Percentiles rank a stretch among this genome's conserved stretches.
These are phyloP conservation scores for Lagenorhynchus albirostris DNA, from an alignment of 2,113 vertebrate species.

Conservation along the genomic window DNA sequence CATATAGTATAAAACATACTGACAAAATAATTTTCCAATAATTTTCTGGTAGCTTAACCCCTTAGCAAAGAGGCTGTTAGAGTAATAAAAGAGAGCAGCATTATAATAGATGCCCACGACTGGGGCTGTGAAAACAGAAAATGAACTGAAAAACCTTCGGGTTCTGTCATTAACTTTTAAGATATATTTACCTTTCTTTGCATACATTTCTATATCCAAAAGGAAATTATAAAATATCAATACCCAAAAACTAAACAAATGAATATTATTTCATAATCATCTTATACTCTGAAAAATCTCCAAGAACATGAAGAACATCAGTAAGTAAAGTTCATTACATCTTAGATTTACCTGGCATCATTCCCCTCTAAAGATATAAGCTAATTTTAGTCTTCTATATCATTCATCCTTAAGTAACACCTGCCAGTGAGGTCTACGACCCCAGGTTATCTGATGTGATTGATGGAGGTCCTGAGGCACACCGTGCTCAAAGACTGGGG, in stretches of 20 bases:
- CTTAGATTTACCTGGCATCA: neutral
- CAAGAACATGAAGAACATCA: neutral
- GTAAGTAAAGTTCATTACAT: neutral
- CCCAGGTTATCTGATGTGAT: neutral
- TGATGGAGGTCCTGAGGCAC: neutral
- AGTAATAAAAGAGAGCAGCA: neutral
- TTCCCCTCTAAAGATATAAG: neutral
- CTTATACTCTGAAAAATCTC: constrained; percentile 9
- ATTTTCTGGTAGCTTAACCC: constrained; percentile 29
- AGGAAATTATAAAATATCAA: neutral
- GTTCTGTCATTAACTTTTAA: neutral
- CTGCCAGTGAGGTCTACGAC: neutral
- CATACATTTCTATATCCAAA: neutral
- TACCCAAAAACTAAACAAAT: neutral
- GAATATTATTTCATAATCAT: neutral
- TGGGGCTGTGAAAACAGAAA: neutral
- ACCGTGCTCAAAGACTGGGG: neutral
- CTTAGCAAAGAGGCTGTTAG: neutral
- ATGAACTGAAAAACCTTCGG: neutral
- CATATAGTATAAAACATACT: neutral
- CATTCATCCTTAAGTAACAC: neutral
- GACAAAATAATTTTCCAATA: constrained; percentile 41
- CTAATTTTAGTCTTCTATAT: neutral
- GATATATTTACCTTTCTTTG: neutral
- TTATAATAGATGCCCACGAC: neutral